These are phyloP conservation scores for Triops cancriformis DNA, from an alignment of 1,140 invertebrate genomes.

Conservation along the genomic window DNA sequence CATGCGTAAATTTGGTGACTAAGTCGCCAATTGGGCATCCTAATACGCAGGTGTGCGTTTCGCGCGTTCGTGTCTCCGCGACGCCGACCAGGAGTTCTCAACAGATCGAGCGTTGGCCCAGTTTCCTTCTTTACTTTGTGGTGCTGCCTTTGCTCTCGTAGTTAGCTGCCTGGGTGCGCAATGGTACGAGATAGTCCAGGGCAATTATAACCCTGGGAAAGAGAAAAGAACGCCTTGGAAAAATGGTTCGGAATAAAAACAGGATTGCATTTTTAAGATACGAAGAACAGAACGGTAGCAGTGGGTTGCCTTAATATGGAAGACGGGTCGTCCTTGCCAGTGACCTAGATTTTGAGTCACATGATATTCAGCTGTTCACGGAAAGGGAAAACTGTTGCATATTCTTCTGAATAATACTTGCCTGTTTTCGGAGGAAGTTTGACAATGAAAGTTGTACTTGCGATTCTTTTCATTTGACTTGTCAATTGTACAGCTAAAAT, in stretches of 20 bases:
- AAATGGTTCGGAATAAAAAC: background rate
- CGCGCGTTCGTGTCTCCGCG: background rate
- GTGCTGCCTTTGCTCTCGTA: background rate
- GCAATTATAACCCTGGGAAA: background rate
- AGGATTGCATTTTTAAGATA: background rate
- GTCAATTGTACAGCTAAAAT: too few species aligned
- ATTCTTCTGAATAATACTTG: background rate
- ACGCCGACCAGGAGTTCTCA: background rate
- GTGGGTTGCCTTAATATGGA: background rate
- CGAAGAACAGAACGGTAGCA: background rate
- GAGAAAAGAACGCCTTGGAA: background rate
- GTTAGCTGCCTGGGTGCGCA: background rate
- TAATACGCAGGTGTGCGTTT: background rate
- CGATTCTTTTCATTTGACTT: too few species aligned
- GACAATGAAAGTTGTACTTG: too few species aligned
- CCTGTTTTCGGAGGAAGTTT: too few species aligned
- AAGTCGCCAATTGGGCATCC: background rate
- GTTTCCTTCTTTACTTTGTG: background rate
- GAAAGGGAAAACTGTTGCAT: background rate
- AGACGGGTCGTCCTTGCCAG: background rate
- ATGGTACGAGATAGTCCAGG: background rate
- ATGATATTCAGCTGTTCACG: background rate
- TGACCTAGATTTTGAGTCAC: background rate
- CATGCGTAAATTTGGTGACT: background rate
- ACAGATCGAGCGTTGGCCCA: background rate